Base-by-base conservation (phyloP, 2,797 vertebrate genomes). In the Salarias fasciatus region DNA sequence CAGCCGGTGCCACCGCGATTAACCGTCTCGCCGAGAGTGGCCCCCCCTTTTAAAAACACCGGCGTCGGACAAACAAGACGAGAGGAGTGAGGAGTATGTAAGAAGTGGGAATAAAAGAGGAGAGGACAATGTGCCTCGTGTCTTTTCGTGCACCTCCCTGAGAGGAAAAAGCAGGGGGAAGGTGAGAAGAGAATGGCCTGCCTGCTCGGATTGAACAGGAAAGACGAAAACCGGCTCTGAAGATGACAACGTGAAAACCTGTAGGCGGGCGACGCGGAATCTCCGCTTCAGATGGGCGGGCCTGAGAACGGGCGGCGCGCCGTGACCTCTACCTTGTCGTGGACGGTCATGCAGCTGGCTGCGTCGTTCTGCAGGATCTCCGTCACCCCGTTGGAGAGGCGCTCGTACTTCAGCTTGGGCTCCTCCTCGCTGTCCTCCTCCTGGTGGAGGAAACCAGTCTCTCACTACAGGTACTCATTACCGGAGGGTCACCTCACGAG, bases 381-480 rank as follows among this genome's bases (percentile, higher is more conserved):
- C 0, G 95, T 98, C 79, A 99, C 95, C 12, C 96, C 95, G 67
- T 99, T 99, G 85, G 95, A 93, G 82, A 99, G 94, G 1, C 97
- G 92, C 83, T 99, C 97, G 24, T 99, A 99, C 81, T 99, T 99
- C 70, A 99, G 91, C 73, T 99, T 99, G 35, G 98, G 97, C 66
- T 99, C 98, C 89, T 99, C 98, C 90, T 99, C 97, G 3, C 96
- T 98, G 72, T 99, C 97, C 83, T 99, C 97, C 82, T 99, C 97
- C 97, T 99, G 66, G 18, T 57, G 1, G 29, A 67, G 9, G 79
- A 59, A 80, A 67, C 13, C 13, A 71, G 63, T 53, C 29, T 18
- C 24, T 46, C 53, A 47, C 38, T 37, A 0, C 70, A 80, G 57
- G 41, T 36, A 61, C 70, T 46, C 43, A 70, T 70, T 59, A 63